Evolutionary conservation across 1,140 invertebrate genomes (phyloP).

Genomic region (Zaprionus africanus): DNA sequence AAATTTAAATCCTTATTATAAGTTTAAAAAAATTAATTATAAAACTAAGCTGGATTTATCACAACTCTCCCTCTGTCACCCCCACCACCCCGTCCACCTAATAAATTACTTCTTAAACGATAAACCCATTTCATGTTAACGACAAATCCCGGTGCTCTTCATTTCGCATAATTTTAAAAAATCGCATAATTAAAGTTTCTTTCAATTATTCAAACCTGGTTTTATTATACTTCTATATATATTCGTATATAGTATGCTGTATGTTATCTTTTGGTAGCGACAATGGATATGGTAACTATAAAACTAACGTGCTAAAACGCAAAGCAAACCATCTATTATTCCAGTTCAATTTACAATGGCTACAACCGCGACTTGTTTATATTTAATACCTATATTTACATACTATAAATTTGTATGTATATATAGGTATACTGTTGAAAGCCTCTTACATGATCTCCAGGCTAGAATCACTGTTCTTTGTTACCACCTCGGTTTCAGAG

Average conservation of each 20-base stretch:
- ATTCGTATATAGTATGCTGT: slow-evolving; percentile 46
- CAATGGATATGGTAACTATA: slow-evolving; percentile 55
- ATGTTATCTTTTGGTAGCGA: slow-evolving; percentile 56
- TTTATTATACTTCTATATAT: slow-evolving; percentile 51
- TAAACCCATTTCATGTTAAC: background rate
- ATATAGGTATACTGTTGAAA: slow-evolving; percentile 1
- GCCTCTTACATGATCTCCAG: slow-evolving; percentile 88
- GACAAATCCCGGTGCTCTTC: slow-evolving; percentile 25
- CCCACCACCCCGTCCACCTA: slow-evolving; percentile 10
- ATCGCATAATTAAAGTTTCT: slow-evolving; percentile 67
- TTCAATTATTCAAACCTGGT: slow-evolving; percentile 71
- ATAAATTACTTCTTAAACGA: background rate
- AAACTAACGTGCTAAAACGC: slow-evolving; percentile 25
- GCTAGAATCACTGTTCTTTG: slow-evolving; percentile 89
- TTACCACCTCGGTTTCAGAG: slow-evolving; percentile 88
- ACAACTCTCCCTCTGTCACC: slow-evolving; percentile 33
- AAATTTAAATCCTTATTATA: slow-evolving; percentile 56
- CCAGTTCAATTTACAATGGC: slow-evolving; percentile 41
- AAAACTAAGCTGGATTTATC: slow-evolving; percentile 55
- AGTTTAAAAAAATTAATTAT: slow-evolving; percentile 48
- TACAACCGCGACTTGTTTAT: background rate
- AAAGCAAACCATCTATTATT: slow-evolving; percentile 34
- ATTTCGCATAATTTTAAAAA: slow-evolving; percentile 36
- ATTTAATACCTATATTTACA: background rate
- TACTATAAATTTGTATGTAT: slow-evolving; percentile 5